These are phyloP conservation scores for Amphimallon solstitiale DNA, from an alignment of 2,888 invertebrate species.

Conservation along the genomic window DNA sequence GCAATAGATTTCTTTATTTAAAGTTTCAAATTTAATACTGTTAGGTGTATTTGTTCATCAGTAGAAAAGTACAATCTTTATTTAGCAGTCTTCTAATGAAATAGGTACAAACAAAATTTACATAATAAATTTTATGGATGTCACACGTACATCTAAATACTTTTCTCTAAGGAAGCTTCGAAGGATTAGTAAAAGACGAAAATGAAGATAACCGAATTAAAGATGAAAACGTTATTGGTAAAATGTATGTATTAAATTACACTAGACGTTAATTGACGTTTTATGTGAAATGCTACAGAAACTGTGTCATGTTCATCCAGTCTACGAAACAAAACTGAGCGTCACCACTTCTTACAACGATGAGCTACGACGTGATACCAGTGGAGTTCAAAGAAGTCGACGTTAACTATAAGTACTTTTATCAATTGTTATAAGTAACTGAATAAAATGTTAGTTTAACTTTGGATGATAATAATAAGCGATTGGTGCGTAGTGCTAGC, in stretches of 20 bases:
- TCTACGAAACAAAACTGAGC: not conserved
- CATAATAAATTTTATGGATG: too few species aligned
- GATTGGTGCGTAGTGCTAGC: too few species aligned
- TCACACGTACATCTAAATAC: not conserved
- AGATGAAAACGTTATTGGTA: not conserved
- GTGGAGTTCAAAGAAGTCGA: not conserved
- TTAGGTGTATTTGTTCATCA: too few species aligned
- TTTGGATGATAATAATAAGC: too few species aligned
- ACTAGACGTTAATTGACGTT: slow-evolving; percentile 19
- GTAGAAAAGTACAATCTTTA: too few species aligned
- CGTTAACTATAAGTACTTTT: not conserved
- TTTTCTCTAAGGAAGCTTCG: slow-evolving; percentile 10
- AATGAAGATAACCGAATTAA: not conserved
- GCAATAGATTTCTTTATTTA: too few species aligned
- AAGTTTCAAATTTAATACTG: too few species aligned
- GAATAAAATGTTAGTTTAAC: too few species aligned
- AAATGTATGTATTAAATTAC: not conserved
- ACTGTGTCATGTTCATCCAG: slow-evolving; percentile 7
- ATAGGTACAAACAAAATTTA: too few species aligned
- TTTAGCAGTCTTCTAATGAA: too few species aligned
- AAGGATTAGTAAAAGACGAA: not conserved
- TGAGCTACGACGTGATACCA: not conserved
- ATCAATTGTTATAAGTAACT: too few species aligned
- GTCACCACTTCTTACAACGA: not conserved
- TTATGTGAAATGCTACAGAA: slow-evolving; percentile 14